A percentile compares a stretch with the other conserved stretches of the same genome.
phyloP scores from a whole-genome alignment of 2,888 invertebrate species.

The Scaptomyza flava region DNA sequence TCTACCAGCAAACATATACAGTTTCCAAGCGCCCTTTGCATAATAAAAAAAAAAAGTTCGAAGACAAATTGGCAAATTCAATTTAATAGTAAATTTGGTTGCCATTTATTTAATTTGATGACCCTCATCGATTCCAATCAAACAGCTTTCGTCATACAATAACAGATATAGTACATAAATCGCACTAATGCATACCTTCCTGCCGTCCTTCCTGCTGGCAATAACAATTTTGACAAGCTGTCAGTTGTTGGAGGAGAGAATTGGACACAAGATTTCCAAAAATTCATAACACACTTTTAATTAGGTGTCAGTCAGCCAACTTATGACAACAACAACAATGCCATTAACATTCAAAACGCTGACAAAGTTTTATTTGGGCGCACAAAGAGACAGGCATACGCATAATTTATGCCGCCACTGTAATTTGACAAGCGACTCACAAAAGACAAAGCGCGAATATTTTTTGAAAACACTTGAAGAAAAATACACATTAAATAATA shows the following conservation, averaged over 20 bases:
- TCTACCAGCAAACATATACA: slow-evolving; percentile 53
- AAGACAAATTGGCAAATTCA: slow-evolving; percentile 77
- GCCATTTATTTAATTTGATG: slow-evolving; percentile 76
- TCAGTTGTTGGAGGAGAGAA: slow-evolving; percentile 14
- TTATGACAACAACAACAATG: slow-evolving; percentile 44
- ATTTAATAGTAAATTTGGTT: slow-evolving; percentile 76
- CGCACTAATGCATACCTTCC: not conserved
- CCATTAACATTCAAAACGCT: slow-evolving; percentile 54
- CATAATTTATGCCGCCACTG: slow-evolving; percentile 59
- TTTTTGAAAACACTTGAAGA: slow-evolving; percentile 9
- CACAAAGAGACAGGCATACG: slow-evolving; percentile 15
- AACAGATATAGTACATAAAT: not conserved
- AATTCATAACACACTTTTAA: slow-evolving; percentile 61
- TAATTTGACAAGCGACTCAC: slow-evolving; percentile 43
- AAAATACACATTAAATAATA: not conserved
- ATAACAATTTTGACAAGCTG: slow-evolving; percentile 38
- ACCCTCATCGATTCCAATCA: slow-evolving; percentile 33
- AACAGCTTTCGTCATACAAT: slow-evolving; percentile 17
- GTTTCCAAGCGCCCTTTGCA: slow-evolving; percentile 62
- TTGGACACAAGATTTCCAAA: slow-evolving; percentile 19
- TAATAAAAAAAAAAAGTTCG: slow-evolving; percentile 63
- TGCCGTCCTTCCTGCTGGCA: not conserved
- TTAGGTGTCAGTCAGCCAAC: slow-evolving; percentile 68
- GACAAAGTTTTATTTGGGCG: slow-evolving; percentile 16
- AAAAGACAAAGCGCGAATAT: not conserved